A percentile compares a stretch with the other conserved stretches of the same genome.
phyloP scores from a whole-genome alignment of 2,797 vertebrate species.

The Nothura maculosa region DNA sequence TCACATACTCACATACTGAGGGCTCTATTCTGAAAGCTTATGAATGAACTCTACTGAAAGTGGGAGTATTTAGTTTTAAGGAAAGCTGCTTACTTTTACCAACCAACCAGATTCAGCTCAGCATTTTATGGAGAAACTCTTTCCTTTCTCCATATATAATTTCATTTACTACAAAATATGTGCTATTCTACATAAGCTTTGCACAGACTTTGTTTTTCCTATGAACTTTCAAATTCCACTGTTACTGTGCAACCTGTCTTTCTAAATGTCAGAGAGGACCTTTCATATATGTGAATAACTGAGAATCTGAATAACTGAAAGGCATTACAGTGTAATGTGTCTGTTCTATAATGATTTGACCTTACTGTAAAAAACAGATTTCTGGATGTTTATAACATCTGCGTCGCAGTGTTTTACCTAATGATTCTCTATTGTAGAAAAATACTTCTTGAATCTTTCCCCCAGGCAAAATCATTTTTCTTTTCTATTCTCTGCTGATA shows the following conservation, averaged over 20 bases:
- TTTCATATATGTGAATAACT: slow-evolving; percentile 18
- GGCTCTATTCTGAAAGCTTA: not conserved
- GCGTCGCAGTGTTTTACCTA: not conserved
- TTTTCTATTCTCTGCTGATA: not conserved
- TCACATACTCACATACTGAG: no score
- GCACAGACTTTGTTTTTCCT: not conserved
- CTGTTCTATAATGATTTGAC: not conserved
- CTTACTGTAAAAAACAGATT: not conserved
- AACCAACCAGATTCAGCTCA: not conserved
- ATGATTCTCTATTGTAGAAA: not conserved
- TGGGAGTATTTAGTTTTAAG: not conserved
- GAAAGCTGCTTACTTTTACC: not conserved
- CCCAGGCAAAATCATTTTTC: not conserved
- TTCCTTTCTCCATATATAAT: not conserved
- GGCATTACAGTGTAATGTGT: not conserved
- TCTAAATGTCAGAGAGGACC: not conserved
- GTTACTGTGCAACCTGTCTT: not conserved
- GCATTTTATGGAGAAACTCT: not conserved
- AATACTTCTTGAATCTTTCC: not conserved
- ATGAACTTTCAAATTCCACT: not conserved
- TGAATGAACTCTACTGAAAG: not conserved
- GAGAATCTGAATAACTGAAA: slow-evolving; percentile 40
- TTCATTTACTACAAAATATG: not conserved
- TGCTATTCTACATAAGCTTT: not conserved
- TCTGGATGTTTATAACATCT: not conserved